Evolutionary conservation across 2,888 invertebrate species (phyloP), one percentile per base, ranked within the genome.

Genomic region (Heteromurus nitidus): DNA sequence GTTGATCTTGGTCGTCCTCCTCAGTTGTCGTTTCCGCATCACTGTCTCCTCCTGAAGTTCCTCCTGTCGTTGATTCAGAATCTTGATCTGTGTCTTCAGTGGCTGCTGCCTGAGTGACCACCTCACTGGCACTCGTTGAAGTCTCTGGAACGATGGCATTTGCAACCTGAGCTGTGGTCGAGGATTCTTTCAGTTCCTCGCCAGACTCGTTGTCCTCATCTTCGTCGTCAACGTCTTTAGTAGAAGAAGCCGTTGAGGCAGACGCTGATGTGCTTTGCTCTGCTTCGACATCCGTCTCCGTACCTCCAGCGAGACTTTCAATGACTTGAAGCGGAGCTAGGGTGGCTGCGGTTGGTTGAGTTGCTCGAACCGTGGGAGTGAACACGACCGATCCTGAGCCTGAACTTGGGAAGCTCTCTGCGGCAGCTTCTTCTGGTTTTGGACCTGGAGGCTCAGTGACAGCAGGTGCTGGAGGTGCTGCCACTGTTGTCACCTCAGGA

Each of bases 1-100:
- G 1, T 22, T 69, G 69, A 22, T 69, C 72, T 36, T 79, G 62
- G 24, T 79, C 77, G 26, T 79, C 69, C 2, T 75, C 65, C 16
- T 72, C 72, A 7, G 72, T 72, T 2, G 60, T 60, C 2, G 60
- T 72, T 22, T 60, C 60, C n/a, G 26, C 60, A 36, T 72, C 31
- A 31, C 22, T 53, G 0, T 30, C 53, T 7, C 3, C 20, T 3
- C 22, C 42, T 65, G 44, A 16, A n/a, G 11, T 60, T 2, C 5
- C 60, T 3, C 26, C 30, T 16, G 28, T 30, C 7, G 28, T 60
- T 26, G 16, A 9, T n/a, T 30, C 60, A 7, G 7, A 22, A 22
- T 55, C n/a, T 16, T 26, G 28, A 26, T 50, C 50, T 2, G 50
- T 9, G 58, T 58, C 3, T 13, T 36, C 36, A 22, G 5, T 22